A percentile compares a stretch with the other conserved stretches of the same genome.
phyloP scores from a whole-genome alignment of 2,797 vertebrate species.

The Xiphophorus birchmanni region DNA sequence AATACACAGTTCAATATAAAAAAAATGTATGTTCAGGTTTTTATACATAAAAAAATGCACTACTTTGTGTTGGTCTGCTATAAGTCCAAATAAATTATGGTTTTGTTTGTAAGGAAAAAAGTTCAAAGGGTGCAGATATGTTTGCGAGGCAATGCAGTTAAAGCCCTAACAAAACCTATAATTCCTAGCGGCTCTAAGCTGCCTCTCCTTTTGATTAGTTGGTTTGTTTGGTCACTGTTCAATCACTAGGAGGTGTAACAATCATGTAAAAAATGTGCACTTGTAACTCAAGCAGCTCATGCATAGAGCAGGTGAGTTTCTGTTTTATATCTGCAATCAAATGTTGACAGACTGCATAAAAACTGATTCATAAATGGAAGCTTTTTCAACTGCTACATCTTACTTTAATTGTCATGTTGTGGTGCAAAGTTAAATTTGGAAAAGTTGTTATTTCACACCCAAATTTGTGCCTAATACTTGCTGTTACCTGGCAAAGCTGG shows the following conservation, averaged over 20 bases:
- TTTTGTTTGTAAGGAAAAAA: background rate
- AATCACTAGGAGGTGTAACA: background rate
- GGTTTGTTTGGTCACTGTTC: background rate
- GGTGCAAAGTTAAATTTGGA: background rate
- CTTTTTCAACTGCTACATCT: background rate
- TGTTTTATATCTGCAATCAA: background rate
- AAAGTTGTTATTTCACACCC: background rate
- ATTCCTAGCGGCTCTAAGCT: background rate
- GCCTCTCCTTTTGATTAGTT: background rate
- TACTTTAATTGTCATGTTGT: background rate
- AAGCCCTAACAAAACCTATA: background rate
- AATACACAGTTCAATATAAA: background rate
- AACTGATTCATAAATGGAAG: background rate
- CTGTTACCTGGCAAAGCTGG: background rate
- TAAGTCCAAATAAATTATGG: background rate
- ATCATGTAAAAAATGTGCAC: background rate
- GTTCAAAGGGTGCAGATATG: background rate
- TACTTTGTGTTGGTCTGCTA: background rate
- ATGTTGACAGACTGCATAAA: background rate
- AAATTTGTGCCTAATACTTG: background rate
- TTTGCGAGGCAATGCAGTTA: background rate
- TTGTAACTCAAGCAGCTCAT: background rate
- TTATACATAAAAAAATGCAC: background rate
- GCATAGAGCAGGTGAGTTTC: background rate
- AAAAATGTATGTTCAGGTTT: background rate